Evolutionary conservation across 2,888 invertebrate genomes (phyloP).

Genomic region (Chorisops tibialis): DNA sequence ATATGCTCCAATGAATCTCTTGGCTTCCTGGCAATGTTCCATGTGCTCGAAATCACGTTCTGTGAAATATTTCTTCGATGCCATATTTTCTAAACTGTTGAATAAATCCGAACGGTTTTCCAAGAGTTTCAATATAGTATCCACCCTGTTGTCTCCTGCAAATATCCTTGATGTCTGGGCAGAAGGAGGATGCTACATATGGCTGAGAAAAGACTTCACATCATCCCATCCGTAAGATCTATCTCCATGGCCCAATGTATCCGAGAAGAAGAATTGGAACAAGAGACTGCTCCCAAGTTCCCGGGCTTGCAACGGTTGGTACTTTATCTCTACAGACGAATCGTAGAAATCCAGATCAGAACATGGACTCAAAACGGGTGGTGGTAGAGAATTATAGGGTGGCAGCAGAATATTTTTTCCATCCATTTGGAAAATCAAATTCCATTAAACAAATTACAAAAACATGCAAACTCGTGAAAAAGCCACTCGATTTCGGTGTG

Average conservation of each 20-base stretch:
- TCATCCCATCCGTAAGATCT: no score
- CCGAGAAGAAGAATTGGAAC: no score
- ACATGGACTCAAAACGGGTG: no score
- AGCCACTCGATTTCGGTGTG: constrained; percentile 9
- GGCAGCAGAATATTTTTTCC: constrained; percentile 35
- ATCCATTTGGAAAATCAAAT: constrained; percentile 44
- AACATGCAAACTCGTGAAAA: constrained; percentile 42
- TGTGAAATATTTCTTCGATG: constrained; percentile 29
- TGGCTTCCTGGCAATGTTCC: constrained; percentile 31
- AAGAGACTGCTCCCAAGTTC: no score
- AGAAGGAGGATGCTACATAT: background rate
- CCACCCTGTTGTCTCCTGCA: constrained; percentile 15
- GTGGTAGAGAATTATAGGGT: constrained; percentile 20
- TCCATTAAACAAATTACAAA: constrained; percentile 44
- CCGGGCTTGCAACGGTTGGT: no score
- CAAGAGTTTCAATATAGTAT: constrained; percentile 11
- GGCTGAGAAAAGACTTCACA: background rate
- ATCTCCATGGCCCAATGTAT: no score
- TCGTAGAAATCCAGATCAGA: no score
- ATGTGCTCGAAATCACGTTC: constrained; percentile 32
- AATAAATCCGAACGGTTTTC: constrained; percentile 27
- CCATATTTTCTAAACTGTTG: constrained; percentile 33
- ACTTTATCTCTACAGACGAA: no score
- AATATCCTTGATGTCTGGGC: background rate
- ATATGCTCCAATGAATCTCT: constrained; percentile 29